Evolutionary conservation across 2,797 vertebrate genomes (phyloP).

Genomic region (Diplodus puntazzo): DNA sequence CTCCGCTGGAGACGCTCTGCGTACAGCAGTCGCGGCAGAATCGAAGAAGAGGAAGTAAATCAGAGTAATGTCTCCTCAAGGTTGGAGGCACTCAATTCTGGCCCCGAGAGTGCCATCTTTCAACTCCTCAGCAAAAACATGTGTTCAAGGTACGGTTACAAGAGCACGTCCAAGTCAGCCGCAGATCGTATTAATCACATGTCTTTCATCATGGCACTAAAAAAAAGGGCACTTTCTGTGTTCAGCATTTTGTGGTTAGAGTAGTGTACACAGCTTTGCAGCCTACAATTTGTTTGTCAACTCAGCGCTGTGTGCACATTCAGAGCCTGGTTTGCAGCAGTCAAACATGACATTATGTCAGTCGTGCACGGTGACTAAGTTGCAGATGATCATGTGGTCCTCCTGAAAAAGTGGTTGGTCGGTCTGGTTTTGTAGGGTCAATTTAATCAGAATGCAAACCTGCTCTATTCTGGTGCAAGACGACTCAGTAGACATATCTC

Average conservation of each 20-base stretch:
- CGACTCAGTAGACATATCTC: not conserved
- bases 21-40: constrained; percentile 71
- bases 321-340: not conserved
- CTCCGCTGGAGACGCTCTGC: constrained; percentile 58
- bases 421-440: constrained; percentile 19
- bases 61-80: constrained; percentile 80
- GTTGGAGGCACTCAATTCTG: constrained; percentile 80
- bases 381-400: constrained; percentile 9
- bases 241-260: constrained; percentile 54
- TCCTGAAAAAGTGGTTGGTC: not conserved
- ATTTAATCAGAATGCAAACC: constrained; percentile 21
- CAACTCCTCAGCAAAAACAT: constrained; percentile 87
- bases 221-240: constrained; percentile 62
- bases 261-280: constrained; percentile 23
- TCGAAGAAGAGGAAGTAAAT: constrained; percentile 77
- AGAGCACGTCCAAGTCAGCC: constrained; percentile 70
- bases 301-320: constrained; percentile 11
- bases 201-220: constrained; percentile 76
- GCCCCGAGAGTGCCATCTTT: constrained; percentile 85
- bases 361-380: constrained; percentile 7
- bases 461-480: not conserved
- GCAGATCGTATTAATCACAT: constrained; percentile 76
- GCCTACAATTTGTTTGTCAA: constrained; percentile 59
- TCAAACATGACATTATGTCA: constrained; percentile 25
- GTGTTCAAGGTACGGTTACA: constrained; percentile 84